These are phyloP conservation scores for Procavia capensis DNA, from an alignment of 2,113 vertebrate genomes.

Conservation along the genomic window DNA sequence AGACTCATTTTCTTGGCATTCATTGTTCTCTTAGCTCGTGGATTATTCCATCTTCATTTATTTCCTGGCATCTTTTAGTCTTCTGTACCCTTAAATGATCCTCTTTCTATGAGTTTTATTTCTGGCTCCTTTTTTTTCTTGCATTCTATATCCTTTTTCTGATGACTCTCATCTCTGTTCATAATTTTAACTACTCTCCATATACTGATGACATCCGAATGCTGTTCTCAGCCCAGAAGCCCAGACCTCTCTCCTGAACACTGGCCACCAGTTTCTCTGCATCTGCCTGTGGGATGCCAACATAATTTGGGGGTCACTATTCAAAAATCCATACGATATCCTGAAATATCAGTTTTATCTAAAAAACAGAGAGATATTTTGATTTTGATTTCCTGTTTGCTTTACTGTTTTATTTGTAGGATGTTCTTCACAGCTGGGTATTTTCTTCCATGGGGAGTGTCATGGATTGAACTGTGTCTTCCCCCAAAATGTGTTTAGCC, in stretches of 20 bases:
- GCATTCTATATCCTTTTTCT: background rate
- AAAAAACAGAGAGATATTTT: background rate
- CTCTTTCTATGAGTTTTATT: background rate
- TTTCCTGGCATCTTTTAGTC: background rate
- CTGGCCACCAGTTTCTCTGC: background rate
- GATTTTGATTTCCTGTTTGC: background rate
- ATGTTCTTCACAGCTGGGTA: too few relatives aligned
- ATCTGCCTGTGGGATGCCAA: background rate
- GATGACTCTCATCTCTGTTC: background rate
- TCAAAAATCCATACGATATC: background rate
- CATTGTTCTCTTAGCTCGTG: background rate
- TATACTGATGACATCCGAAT: background rate
- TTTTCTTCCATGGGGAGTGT: too few relatives aligned
- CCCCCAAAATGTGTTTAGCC: too few relatives aligned
- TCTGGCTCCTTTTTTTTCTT: background rate
- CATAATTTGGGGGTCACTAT: background rate
- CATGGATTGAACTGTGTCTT: too few relatives aligned
- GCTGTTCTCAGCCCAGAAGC: background rate
- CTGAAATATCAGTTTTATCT: background rate
- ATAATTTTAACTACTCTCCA: background rate
- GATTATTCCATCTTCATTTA: background rate
- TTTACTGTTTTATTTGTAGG: slow-evolving; percentile 21
- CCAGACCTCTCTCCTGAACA: background rate
- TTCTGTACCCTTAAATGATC: background rate
- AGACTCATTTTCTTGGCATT: background rate